Base-by-base conservation (phyloP, 2,113 vertebrate species). In the Sprattus sprattus region DNA sequence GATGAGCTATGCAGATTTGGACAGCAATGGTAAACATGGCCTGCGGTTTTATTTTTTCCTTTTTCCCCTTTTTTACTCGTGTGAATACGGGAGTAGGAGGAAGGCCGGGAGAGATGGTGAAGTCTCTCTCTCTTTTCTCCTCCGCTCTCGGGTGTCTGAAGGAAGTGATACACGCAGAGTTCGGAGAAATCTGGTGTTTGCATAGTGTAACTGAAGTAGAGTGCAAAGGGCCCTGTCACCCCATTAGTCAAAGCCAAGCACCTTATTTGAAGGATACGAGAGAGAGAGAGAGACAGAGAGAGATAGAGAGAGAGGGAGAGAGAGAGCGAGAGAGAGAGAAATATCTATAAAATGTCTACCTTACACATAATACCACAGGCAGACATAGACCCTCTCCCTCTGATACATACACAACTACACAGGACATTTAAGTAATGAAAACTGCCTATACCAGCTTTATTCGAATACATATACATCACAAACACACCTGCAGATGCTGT, bases 91-190 rank as follows among this genome's bases (percentile, higher is more conserved):
- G 57, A 22, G n/a, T 60, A 20, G 22, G 20, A 60, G 7, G 54
- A n/a, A 60, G 54, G 54, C 6, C 39, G 18, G 52, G 13, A 22
- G 83, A 88, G 81, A 83, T 81, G 45, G 6, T 25, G 84, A 84
- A 84, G 86, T 90, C 88, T 89, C 91, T 64, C 57, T 64, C 57
- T 64, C 20, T 60, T 22, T 4, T n/a, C 20, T n/a, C 57, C 57
- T n/a, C 22, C 22, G 6, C 57, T 60, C 22, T 60, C 22, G 22
- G 5, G n/a, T 22, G 6, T 25, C 22, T 8, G 6, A 20, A 25
- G 57, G 22, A 64, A 64, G 20, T 25, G 22, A 9, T 18, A 15
- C n/a, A 18, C 39, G 1, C 4, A 57, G 5, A 18, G 52, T 16
- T 20, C 39, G 39, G 16, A 16, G 16, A 54, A n/a, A 64, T 20